Base-by-base conservation (phyloP, 2,113 vertebrate species). In the Cebus imitator region DNA sequence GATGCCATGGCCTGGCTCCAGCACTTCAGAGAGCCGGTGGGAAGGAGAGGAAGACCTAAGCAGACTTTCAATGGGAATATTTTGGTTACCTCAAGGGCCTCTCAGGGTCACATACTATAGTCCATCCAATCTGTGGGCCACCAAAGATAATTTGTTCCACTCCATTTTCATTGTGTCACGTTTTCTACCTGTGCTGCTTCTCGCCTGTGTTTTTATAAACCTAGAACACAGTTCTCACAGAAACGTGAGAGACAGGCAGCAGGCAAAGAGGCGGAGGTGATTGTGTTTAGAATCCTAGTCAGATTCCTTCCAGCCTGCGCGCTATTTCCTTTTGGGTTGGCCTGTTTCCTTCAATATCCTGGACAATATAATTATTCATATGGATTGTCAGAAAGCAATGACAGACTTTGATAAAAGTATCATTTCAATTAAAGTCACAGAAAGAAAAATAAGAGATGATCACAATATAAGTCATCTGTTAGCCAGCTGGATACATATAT, bases 391-490 rank as follows among this genome's bases (percentile, higher is more conserved):
- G 79, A 66, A 95, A 93, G 76, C 96, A 93, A 68, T 88, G 85
- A 57, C 95, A 95, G 93, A 80, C 80, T 80, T 92, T 6, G 23
- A 87, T 81, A 83, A 93, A 96, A 95, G 81, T 79, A 91, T 73
- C 73, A 58, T 90, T 96, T 97, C 90, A 89, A 57, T 94, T 93
- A 96, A 83, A 95, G 70, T 87, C 79, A 73, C 55, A 95, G 86
- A 84, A 82, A 88, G 57, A 91, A 91, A 84, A 94, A 90, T 89
- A 76, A 93, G 73, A 95, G 70, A 73, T 45, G 37, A 32, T 94
- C 83, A 89, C 55, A 48, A 50, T 81, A 43, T 40, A 57, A 78
- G 43, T 66, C 58, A 17, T 68, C 43, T 61, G 2, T 70, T 48
- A 72, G 55, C 52, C 95, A 86, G 58, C 57, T 83, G 84, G 91